phyloP scores from a whole-genome alignment of 2,888 invertebrate genomes.

The Caenorhabditis plicata region DNA sequence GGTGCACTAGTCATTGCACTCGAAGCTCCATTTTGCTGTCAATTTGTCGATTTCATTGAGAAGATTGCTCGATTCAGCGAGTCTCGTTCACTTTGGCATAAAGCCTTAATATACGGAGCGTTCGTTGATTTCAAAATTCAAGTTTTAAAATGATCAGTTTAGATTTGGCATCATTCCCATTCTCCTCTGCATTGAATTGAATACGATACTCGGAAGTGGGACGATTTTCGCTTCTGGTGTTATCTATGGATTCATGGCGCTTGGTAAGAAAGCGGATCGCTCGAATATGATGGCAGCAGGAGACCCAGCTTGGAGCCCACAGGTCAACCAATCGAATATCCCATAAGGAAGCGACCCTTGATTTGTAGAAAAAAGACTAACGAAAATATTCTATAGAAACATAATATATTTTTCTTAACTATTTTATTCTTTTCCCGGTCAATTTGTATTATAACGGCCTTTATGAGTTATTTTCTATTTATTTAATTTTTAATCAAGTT shows the following conservation, averaged over 20 bases:
- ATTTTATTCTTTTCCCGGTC: too few species aligned
- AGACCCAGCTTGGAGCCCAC: slow-evolving; percentile 60
- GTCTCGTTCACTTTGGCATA: slow-evolving; percentile 61
- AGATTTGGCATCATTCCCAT: slow-evolving; percentile 82
- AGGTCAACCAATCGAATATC: slow-evolving; percentile 48
- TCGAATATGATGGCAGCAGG: slow-evolving; percentile 62
- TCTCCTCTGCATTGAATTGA: slow-evolving; percentile 76
- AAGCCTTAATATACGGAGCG: slow-evolving; percentile 59
- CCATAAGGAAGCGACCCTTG: too few species aligned
- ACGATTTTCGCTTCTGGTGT: slow-evolving; percentile 85
- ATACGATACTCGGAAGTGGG: slow-evolving; percentile 83
- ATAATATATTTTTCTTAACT: too few species aligned
- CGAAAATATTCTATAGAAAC: too few species aligned
- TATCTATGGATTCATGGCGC: slow-evolving; percentile 88
- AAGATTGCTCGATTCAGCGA: slow-evolving; percentile 76
- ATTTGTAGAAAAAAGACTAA: too few species aligned
- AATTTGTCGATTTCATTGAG: slow-evolving; percentile 92
- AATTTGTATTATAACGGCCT: too few species aligned
- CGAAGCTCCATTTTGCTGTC: slow-evolving; percentile 95
- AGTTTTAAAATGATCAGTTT: slow-evolving; percentile 38
- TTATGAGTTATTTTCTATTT: too few species aligned
- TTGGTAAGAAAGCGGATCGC: slow-evolving; percentile 79
- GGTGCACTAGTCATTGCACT: slow-evolving; percentile 85
- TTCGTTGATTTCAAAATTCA: slow-evolving; percentile 28
- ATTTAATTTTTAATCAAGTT: too few species aligned